phyloP scores from a whole-genome alignment of 2,797 vertebrate species.

The Brotula barbata region DNA sequence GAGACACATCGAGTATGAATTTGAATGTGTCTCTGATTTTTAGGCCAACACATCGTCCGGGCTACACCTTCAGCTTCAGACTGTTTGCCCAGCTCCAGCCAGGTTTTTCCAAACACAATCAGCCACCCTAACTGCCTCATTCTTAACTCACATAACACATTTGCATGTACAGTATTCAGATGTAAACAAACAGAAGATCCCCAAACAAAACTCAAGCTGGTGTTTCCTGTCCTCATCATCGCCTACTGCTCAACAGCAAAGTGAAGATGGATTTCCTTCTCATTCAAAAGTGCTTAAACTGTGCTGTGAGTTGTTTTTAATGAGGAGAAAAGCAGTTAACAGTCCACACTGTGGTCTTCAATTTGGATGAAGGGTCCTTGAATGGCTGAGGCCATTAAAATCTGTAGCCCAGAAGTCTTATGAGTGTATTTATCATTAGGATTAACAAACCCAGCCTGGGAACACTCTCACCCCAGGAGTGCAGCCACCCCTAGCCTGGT shows the following conservation, averaged over 20 bases:
- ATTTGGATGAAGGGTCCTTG: constrained; percentile 79
- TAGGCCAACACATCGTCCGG: constrained; percentile 31
- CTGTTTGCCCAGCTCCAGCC: constrained; percentile 49
- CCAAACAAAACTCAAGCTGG: too few species aligned
- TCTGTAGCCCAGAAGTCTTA: constrained; percentile 67
- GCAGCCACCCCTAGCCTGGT: constrained; percentile 51
- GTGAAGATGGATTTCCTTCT: constrained; percentile 55
- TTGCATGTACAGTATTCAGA: constrained; percentile 17
- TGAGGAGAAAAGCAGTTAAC: constrained; percentile 72
- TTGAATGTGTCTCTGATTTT: constrained; percentile 23
- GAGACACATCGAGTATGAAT: constrained; percentile 6
- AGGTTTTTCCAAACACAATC: too few species aligned
- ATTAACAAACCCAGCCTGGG: constrained; percentile 70
- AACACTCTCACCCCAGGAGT: constrained; percentile 59
- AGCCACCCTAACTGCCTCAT: constrained; percentile 12
- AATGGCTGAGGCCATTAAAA: constrained; percentile 80
- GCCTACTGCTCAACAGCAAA: constrained; percentile 53
- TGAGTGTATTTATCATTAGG: constrained; percentile 78
- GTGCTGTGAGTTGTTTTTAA: constrained; percentile 75
- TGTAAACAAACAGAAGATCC: constrained; percentile 19
- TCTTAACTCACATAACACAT: neutral
- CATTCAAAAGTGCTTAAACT: constrained; percentile 63
- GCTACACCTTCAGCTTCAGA: constrained; percentile 48
- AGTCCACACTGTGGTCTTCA: constrained; percentile 66
- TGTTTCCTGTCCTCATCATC: constrained; percentile 30